A percentile compares a stretch with the other conserved stretches of the same genome.
phyloP scores from a whole-genome alignment of 2,888 invertebrate species.

The Drosophila silvestris region DNA sequence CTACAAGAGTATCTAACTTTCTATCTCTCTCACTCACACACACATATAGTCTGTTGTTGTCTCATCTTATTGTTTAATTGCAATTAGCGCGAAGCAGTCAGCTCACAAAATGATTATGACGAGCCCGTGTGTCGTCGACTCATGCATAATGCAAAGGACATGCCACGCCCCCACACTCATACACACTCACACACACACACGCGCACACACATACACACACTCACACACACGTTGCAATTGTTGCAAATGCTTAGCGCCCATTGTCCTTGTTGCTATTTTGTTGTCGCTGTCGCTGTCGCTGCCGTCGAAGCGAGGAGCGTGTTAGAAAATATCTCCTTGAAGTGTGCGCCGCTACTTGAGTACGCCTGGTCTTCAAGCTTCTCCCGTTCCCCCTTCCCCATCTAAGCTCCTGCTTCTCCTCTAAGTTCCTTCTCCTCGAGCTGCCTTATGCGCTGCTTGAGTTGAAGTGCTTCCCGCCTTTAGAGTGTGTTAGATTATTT shows the following conservation, averaged over 20 bases:
- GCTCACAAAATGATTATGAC: slow-evolving; percentile 74
- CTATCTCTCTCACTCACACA: not conserved
- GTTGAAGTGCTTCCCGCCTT: slow-evolving; percentile 56
- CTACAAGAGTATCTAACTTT: not conserved
- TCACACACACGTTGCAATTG: slow-evolving; percentile 66
- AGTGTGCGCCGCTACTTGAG: slow-evolving; percentile 71
- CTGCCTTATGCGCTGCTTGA: slow-evolving; percentile 45
- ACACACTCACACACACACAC: slow-evolving; percentile 2
- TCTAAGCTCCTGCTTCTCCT: slow-evolving; percentile 2
- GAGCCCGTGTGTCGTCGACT: slow-evolving; percentile 52
- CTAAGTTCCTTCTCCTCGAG: slow-evolving; percentile 21
- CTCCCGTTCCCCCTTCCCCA: not conserved
- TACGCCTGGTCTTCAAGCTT: slow-evolving; percentile 36
- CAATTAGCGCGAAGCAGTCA: slow-evolving; percentile 72
- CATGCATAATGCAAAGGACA: slow-evolving; percentile 72
- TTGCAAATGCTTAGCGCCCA: slow-evolving; percentile 63
- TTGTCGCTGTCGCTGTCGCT: slow-evolving; percentile 56
- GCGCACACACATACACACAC: slow-evolving; percentile 32
- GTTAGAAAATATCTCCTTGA: slow-evolving; percentile 73
- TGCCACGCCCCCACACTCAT: slow-evolving; percentile 35
- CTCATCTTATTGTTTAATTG: slow-evolving; percentile 76
- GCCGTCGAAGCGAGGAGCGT: slow-evolving; percentile 59
- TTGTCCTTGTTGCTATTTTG: slow-evolving; percentile 70
- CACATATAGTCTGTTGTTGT: not conserved
- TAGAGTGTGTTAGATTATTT: slow-evolving; percentile 70